phyloP scores from a whole-genome alignment of 2,797 vertebrate species.

The Aplochiton taeniatus region DNA sequence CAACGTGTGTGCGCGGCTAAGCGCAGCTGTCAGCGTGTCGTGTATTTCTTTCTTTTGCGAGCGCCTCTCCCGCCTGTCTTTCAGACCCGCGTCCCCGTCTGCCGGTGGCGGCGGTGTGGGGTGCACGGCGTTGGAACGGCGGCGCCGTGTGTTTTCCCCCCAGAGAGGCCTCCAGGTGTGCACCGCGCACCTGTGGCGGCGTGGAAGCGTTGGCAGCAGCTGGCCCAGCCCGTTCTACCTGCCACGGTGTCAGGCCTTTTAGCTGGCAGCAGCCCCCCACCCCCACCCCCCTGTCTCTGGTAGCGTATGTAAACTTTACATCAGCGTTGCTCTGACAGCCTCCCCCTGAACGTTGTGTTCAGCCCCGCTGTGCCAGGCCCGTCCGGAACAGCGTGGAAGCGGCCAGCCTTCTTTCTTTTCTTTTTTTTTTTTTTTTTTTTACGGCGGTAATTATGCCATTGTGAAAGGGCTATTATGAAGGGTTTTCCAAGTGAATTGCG shows the following conservation, averaged over 20 bases:
- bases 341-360: not conserved
- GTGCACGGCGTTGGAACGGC: slow-evolving; percentile 64
- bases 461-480: slow-evolving; percentile 7
- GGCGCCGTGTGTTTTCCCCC: slow-evolving; percentile 64
- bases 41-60: too few species aligned
- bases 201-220: slow-evolving; percentile 61
- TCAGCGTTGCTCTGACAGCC: not conserved
- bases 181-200: slow-evolving; percentile 72
- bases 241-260: slow-evolving; percentile 52
- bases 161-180: slow-evolving; percentile 73
- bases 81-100: slow-evolving; percentile 55
- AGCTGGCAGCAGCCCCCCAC: slow-evolving; percentile 14
- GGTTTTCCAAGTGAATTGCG: slow-evolving; percentile 1
- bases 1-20: slow-evolving; percentile 32
- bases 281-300: not conserved
- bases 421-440: too few species aligned
- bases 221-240: slow-evolving; percentile 62
- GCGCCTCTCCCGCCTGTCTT: slow-evolving; percentile 52
- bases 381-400: not conserved
- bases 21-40: slow-evolving; percentile 34
- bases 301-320: slow-evolving; percentile 19
- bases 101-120: slow-evolving; percentile 60
- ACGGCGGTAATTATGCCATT: too few species aligned
- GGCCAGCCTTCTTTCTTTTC: too few species aligned
- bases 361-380: not conserved